Conservation (phyloP, 2,797 vertebrate species). For the Clarias platycephalus region DNA sequence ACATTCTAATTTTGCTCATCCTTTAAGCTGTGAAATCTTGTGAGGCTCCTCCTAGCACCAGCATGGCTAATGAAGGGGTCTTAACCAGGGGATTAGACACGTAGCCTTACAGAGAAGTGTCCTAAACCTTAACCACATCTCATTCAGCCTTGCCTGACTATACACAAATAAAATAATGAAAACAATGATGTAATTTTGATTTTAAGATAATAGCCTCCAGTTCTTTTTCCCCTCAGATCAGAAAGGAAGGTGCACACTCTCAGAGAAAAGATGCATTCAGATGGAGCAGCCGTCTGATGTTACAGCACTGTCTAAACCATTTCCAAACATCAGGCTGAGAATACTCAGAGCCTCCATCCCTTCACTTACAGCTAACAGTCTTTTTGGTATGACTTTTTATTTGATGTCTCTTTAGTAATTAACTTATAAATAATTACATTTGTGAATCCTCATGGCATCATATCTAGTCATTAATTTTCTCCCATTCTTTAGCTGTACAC, state of each 20-base stretch:
- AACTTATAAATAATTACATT: not conserved
- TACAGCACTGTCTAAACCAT: conserved; percentile 36
- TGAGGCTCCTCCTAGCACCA: conserved; percentile 70
- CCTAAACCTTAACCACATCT: conserved; percentile 47
- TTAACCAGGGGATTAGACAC: conserved; percentile 65
- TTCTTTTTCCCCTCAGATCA: conserved; percentile 7
- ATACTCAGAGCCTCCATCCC: not conserved
- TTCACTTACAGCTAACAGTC: not conserved
- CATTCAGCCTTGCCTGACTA: conserved; percentile 55
- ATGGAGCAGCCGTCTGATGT: conserved; percentile 30
- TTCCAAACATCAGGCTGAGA: conserved; percentile 39
- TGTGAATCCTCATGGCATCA: not conserved
- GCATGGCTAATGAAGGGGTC: conserved; percentile 68
- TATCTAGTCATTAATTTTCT: not conserved
- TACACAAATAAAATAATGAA: not conserved
- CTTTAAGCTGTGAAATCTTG: conserved; percentile 81
- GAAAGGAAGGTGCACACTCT: not conserved
- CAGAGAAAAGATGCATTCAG: not conserved
- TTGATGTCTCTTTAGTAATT: not conserved
- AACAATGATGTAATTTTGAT: not conserved
- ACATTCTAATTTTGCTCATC: conserved; percentile 86
- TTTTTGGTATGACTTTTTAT: not conserved
- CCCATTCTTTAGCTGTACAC: not conserved
- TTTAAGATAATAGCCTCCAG: not conserved
- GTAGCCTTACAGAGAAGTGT: conserved; percentile 48